Percentiles rank a stretch among this genome's conserved stretches.
Evolutionary conservation across 2,888 invertebrate species (phyloP).

Genomic region (Cheilosia urbana): DNA sequence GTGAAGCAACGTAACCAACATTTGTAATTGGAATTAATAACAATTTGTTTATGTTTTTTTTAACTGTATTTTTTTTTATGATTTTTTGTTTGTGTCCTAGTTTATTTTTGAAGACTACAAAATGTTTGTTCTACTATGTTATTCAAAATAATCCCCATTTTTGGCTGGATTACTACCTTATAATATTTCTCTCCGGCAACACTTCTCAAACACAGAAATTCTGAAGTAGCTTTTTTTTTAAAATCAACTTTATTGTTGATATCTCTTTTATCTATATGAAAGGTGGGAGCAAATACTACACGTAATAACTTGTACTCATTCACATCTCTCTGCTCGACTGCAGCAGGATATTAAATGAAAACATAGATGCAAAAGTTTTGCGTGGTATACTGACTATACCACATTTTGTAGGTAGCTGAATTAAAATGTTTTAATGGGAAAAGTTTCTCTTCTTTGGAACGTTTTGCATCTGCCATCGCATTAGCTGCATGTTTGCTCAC

Average conservation of each 20-base stretch:
- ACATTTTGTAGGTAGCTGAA: conserved; percentile 12
- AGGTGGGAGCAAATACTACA: background rate
- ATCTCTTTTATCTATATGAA: background rate
- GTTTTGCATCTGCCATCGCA: conserved; percentile 33
- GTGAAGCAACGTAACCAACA: too few relatives aligned
- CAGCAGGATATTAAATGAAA: background rate
- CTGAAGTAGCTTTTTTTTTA: background rate
- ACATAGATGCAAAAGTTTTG: conserved; percentile 16
- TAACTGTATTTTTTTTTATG: too few relatives aligned
- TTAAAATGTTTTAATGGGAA: conserved; percentile 48
- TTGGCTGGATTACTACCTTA: too few relatives aligned
- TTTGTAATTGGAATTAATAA: too few relatives aligned
- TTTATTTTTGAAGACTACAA: too few relatives aligned
- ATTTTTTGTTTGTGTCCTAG: too few relatives aligned
- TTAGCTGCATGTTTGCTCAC: conserved; percentile 11
- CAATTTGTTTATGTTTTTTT: too few relatives aligned
- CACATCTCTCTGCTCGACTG: background rate
- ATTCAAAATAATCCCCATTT: too few relatives aligned
- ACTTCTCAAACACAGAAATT: background rate
- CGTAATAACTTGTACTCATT: background rate
- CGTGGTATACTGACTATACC: background rate
- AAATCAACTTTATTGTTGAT: background rate
- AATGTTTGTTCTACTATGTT: too few relatives aligned
- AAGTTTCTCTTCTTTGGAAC: conserved; percentile 20
- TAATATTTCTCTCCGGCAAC: too few relatives aligned